Evolutionary conservation across 2,888 invertebrate genomes (phyloP).

Genomic region (Phalera bucephala): DNA sequence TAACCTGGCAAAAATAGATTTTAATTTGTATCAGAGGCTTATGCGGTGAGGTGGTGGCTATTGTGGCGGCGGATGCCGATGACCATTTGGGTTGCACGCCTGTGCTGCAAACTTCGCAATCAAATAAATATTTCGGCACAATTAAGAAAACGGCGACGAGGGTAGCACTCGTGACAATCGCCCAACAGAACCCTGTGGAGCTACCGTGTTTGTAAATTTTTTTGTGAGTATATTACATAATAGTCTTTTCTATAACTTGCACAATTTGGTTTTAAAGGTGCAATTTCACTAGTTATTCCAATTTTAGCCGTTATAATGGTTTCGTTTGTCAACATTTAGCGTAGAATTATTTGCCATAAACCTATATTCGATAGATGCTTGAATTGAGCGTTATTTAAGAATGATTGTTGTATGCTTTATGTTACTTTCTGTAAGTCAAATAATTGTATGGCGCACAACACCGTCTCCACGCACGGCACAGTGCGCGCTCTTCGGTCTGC

Average conservation of each 20-base stretch:
- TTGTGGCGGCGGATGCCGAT: conserved; percentile 75
- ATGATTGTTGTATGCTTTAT: no score
- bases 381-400: no score
- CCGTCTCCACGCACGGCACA: conserved; percentile 58
- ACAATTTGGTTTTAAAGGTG: no score
- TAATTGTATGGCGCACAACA: no score
- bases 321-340: no score
- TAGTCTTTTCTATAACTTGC: no score
- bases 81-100: conserved; percentile 80
- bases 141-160: conserved; percentile 82
- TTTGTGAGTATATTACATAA: no score
- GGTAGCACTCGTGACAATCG: conserved; percentile 80
- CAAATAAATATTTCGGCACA: conserved; percentile 84
- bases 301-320: no score
- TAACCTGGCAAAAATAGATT: conserved; percentile 44
- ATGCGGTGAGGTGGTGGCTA: conserved; percentile 47
- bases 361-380: no score
- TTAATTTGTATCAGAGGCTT: conserved; percentile 49
- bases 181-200: conserved; percentile 58
- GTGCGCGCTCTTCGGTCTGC: conserved; percentile 70
- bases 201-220: conserved; percentile 28
- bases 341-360: no score
- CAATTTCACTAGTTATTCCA: no score
- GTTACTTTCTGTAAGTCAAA: no score
- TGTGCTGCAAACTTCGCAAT: conserved; percentile 77